phyloP scores from a whole-genome alignment of 1,140 invertebrate genomes.

The Drosophila baimaii region DNA sequence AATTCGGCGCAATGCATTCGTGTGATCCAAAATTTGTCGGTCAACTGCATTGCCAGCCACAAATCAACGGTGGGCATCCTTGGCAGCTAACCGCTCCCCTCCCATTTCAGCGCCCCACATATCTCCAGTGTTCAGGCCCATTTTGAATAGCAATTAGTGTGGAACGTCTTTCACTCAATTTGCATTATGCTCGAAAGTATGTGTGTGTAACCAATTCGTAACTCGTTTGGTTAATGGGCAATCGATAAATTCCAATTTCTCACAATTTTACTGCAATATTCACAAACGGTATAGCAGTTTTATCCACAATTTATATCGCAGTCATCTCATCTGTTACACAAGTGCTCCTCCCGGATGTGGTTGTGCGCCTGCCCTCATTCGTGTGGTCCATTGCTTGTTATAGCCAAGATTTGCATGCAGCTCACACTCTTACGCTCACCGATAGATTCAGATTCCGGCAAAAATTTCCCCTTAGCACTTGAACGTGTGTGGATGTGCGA shows the following conservation, averaged over 20 bases:
- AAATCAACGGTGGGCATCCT: conserved; percentile 4
- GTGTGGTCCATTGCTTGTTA: conserved; percentile 67
- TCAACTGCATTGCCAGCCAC: conserved; percentile 49
- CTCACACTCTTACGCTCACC: conserved; percentile 59
- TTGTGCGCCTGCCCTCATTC: conserved; percentile 26
- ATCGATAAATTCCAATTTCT: conserved; percentile 83
- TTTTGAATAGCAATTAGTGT: conserved; percentile 47
- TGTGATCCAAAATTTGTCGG: conserved; percentile 60
- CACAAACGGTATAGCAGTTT: conserved; percentile 79
- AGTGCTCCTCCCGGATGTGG: conserved; percentile 39
- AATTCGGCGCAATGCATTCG: conserved; percentile 57
- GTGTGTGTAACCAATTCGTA: conserved; percentile 22
- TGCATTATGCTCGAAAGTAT: conserved; percentile 15
- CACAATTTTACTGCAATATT: conserved; percentile 82
- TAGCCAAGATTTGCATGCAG: conserved; percentile 79
- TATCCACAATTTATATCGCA: conserved; percentile 80
- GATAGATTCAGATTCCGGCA: conserved; percentile 75
- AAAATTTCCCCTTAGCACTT: conserved; percentile 48
- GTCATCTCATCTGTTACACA: conserved; percentile 80
- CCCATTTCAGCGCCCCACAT: background rate
- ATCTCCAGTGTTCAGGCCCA: background rate
- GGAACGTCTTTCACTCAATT: conserved; percentile 27
- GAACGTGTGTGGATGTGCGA: background rate
- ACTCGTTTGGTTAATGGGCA: conserved; percentile 79
- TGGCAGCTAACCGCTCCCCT: conserved; percentile 12